phyloP scores from a whole-genome alignment of 1,140 invertebrate genomes.

The Cyphomyrmex costatus region DNA sequence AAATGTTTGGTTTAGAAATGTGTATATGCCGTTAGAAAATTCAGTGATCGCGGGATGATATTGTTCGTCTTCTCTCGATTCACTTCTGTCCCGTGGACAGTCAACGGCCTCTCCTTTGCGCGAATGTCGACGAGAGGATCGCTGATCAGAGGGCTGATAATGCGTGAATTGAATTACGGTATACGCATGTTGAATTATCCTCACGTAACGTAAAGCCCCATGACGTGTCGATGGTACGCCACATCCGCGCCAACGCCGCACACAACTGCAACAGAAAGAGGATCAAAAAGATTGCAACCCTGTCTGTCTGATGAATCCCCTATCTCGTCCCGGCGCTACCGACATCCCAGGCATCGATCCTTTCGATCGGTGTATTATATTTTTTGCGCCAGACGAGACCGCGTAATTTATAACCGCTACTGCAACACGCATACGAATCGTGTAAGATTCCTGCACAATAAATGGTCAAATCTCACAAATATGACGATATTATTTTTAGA shows the following conservation, averaged over 20 bases:
- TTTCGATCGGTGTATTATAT: conserved; percentile 13
- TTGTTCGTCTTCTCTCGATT: neutral
- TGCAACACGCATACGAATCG: conserved; percentile 2
- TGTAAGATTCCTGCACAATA: neutral
- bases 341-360: conserved; percentile 11
- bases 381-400: conserved; percentile 6
- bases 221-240: conserved; percentile 83
- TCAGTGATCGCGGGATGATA: too few relatives aligned
- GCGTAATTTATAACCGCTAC: neutral
- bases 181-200: conserved; percentile 81
- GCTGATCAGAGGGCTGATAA: conserved; percentile 69
- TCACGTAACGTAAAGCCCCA: conserved; percentile 86
- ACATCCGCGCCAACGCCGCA: conserved; percentile 86
- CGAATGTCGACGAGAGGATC: conserved; percentile 22
- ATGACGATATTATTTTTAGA: neutral
- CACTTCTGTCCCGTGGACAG: neutral
- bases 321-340: neutral
- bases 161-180: conserved; percentile 80
- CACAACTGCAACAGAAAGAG: conserved; percentile 83
- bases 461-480: neutral
- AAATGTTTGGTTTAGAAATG: too few relatives aligned
- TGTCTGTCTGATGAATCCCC: neutral
- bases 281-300: conserved; percentile 44
- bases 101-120: neutral
- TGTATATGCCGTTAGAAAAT: too few relatives aligned